Evolutionary conservation across 23 tunicate genomes (phyloP).

Genomic region (Halocynthia aurantium): DNA sequence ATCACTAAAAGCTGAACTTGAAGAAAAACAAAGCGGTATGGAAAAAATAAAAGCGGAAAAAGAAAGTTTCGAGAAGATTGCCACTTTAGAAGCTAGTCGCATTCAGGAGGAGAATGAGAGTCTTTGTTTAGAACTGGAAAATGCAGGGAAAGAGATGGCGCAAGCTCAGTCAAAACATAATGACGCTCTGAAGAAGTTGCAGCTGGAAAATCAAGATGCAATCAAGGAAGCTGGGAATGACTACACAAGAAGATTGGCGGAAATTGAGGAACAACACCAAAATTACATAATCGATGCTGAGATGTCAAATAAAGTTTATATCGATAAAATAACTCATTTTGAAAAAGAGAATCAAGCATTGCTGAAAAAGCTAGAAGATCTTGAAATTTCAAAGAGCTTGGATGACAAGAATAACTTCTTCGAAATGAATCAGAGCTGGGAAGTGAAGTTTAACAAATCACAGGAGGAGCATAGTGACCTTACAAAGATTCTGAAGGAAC

Average conservation of each 20-base stretch:
- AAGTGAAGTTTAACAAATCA: neutral
- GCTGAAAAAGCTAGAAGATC: constrained; percentile 16
- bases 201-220: neutral
- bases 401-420: too few relatives aligned
- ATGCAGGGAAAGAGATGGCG: constrained; percentile 10
- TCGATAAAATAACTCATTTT: constrained; percentile 6
- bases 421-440: too few relatives aligned
- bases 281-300: neutral
- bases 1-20: constrained; percentile 17
- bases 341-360: constrained; percentile 24
- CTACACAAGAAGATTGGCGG: neutral
- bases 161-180: constrained; percentile 1
- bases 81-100: constrained; percentile 6
- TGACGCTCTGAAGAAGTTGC: neutral
- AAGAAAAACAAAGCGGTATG: neutral
- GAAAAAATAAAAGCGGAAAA: constrained; percentile 4
- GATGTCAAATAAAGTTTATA: constrained; percentile 13
- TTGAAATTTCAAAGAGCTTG: neutral
- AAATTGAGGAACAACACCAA: neutral
- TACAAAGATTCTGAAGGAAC: neutral
- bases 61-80: neutral
- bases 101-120: constrained; percentile 15
- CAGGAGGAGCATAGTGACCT: neutral
- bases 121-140: constrained; percentile 19
- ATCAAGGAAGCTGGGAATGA: neutral